These are phyloP conservation scores for Drosophila ercepeae DNA, from an alignment of 1,140 invertebrate species.

Conservation along the genomic window DNA sequence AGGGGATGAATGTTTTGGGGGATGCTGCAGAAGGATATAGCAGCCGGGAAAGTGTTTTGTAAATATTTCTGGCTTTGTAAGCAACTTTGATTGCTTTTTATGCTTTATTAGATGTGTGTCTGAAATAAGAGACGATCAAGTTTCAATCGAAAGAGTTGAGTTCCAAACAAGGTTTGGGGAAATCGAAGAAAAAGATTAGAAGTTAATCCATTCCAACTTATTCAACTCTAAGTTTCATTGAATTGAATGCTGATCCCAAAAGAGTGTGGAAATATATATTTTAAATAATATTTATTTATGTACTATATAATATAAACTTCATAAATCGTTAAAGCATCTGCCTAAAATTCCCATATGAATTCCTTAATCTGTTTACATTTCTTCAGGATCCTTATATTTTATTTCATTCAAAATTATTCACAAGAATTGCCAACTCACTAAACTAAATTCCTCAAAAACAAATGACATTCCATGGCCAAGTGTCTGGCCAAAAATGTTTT, in stretches of 20 bases:
- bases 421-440: not conserved
- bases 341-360: no score
- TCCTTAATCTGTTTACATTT: no score
- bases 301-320: no score
- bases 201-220: no score
- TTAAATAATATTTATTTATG: no score
- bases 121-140: constrained; percentile 9
- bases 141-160: not conserved
- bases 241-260: no score
- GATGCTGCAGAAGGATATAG: not conserved
- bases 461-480: not conserved
- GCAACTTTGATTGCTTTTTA: constrained; percentile 41
- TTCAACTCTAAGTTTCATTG: no score
- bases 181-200: no score
- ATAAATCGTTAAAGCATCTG: no score
- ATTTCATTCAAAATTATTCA: not conserved
- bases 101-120: constrained; percentile 35
- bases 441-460: not conserved
- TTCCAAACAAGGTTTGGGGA: not conserved
- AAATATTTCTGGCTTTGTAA: constrained; percentile 35
- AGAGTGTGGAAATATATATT: no score
- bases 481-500: not conserved
- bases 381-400: no score
- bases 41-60: constrained; percentile 36
- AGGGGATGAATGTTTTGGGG: not conserved